Evolutionary conservation across 2,888 invertebrate species (phyloP).

Genomic region (Seira musarum): DNA sequence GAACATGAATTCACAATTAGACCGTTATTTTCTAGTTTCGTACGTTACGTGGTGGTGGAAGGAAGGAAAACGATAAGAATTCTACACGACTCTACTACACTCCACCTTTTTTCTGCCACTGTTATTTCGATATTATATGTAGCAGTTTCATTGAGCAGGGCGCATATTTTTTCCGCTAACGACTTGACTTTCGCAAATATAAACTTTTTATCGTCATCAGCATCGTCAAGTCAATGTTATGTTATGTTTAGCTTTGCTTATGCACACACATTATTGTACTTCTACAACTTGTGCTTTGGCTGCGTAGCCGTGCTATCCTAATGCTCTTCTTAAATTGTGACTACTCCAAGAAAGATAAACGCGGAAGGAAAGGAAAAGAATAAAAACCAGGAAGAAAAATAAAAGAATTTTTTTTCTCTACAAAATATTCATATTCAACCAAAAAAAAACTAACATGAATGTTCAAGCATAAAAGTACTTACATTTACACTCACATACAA

Average conservation of each 20-base stretch:
- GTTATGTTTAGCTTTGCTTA: neutral
- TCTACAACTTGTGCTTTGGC: neutral
- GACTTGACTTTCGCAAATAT: conserved; percentile 18
- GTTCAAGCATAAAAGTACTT: neutral
- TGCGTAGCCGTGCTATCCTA: conserved; percentile 1
- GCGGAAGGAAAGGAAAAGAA: conserved; percentile 23
- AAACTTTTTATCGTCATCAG: neutral
- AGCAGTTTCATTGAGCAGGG: conserved; percentile 12
- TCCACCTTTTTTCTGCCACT: too few species aligned
- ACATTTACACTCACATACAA: neutral
- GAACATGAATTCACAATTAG: conserved; percentile 18
- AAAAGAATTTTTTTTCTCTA: conserved; percentile 39
- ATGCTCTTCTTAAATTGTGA: too few species aligned
- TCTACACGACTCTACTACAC: too few species aligned
- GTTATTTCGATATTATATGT: neutral
- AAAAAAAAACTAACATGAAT: too few species aligned
- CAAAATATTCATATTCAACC: conserved; percentile 9
- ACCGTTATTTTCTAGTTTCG: neutral
- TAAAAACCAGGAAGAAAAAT: conserved; percentile 47
- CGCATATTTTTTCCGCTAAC: conserved; percentile 5
- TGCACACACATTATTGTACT: neutral
- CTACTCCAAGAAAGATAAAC: conserved; percentile 25
- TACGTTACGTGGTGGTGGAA: neutral
- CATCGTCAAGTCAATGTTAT: too few species aligned
- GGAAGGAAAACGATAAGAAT: neutral